Base-by-base conservation (phyloP, 2,113 vertebrate species). In the Condylura cristata region DNA sequence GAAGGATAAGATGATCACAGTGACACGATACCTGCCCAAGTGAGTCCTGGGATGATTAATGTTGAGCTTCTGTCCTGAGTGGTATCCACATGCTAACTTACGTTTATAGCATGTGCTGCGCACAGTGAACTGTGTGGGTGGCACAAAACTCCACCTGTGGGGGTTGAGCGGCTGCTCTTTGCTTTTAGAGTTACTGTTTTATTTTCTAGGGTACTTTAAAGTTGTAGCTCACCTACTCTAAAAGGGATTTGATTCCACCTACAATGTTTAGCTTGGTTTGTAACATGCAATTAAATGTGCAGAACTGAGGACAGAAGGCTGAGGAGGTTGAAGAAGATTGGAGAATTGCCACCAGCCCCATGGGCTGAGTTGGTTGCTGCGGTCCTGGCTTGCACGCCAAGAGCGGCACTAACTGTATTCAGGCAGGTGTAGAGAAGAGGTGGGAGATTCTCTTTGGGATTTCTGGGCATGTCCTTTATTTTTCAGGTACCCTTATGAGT, bases 11-110 rank as follows among this genome's bases (percentile, higher is more conserved):
- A 99, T 99, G 83, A 99, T 99, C 96, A 99, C 99, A 0, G 99
- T 99, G 60, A 99, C 99, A 13, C 99, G 99, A 8, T 99, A 99
- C 97, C 98, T 99, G 81, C 99, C 99, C 13, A 99, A 99, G 99
- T 99, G 96, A 99, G 99, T 98, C 39, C 53, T 65, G 83, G 44
- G 37, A 18, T 30, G 6, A 32, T 72, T 56, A 17, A 28, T 66
- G 26, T 91, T 72, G 20, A 13, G 5, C 48, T 71, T 6, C 24
- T 61, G 56, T 26, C 28, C 46, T 37, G 13, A 71, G 0, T 70
- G 70, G 37, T 17, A 16, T 39, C 80, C 68, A 2, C 8, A 2
- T n/a, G 9, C 58, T 65, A 76, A 51, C 53, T n/a, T 74, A 28
- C 48, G 26, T 66, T 13, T 39, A 24, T 37, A 70, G 68, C 1